Percentiles rank a stretch among this genome's conserved stretches.
Evolutionary conservation across 2,797 vertebrate genomes (phyloP).

Genomic region (Rhinogobio ventralis): DNA sequence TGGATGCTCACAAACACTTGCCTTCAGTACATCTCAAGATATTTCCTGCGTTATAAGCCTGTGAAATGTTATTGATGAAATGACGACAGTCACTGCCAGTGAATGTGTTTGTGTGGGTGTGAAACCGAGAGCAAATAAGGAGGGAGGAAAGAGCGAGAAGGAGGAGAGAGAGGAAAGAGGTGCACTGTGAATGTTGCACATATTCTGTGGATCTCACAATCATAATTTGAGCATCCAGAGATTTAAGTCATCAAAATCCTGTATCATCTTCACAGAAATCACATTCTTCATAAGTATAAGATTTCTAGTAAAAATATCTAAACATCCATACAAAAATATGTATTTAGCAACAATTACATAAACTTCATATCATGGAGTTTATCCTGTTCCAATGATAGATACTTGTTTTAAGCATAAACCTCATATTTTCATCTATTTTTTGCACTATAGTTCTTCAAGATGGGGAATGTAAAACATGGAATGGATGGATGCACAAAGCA

Average conservation of each 20-base stretch:
- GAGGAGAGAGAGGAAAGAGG: conserved; percentile 12
- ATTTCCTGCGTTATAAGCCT: conserved; percentile 39
- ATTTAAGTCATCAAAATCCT: not conserved
- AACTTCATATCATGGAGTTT: not conserved
- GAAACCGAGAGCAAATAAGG: conserved; percentile 42
- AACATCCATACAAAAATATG: not conserved
- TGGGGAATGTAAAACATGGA: conserved; percentile 25
- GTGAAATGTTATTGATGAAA: conserved; percentile 52
- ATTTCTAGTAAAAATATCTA: not conserved
- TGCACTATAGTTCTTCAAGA: not conserved
- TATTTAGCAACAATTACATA: not conserved
- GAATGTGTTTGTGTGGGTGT: conserved; percentile 62
- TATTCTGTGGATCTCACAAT: conserved; percentile 10
- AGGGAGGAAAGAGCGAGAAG: conserved; percentile 20
- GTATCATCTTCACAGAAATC: not conserved
- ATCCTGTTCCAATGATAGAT: not conserved
- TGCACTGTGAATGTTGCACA: conserved; percentile 10
- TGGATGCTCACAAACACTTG: conserved; percentile 42
- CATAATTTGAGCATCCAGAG: not conserved
- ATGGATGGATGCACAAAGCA: conserved; percentile 15
- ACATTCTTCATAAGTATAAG: not conserved
- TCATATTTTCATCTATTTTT: not conserved
- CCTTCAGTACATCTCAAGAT: conserved; percentile 48
- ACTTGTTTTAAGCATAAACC: not conserved
- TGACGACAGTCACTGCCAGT: conserved; percentile 49